Conservation (phyloP, 1,140 invertebrate species). For the Neoseiulus cucumeris region DNA sequence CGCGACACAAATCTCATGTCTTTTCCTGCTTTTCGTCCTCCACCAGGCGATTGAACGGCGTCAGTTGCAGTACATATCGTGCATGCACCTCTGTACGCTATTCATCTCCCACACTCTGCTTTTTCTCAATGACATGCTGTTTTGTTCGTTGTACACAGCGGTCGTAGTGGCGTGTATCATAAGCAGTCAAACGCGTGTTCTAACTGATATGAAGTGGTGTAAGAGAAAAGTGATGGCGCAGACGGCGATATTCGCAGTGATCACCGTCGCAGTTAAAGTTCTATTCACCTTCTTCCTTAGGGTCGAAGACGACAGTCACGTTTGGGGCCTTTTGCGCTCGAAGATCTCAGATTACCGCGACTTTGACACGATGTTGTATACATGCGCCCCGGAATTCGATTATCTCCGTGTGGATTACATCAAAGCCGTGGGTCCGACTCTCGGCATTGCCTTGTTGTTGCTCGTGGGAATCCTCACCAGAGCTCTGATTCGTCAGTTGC, state of each 20-base stretch:
- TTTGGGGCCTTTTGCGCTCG: conserved; percentile 49
- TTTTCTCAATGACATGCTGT: conserved; percentile 43
- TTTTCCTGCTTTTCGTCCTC: conserved; percentile 13
- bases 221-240: conserved; percentile 25
- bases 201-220: conserved; percentile 15
- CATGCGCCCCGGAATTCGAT: conserved; percentile 60
- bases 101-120: conserved; percentile 30
- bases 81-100: not conserved
- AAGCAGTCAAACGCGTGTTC: conserved; percentile 19
- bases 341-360: conserved; percentile 51
- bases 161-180: conserved; percentile 28
- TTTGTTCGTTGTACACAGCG: conserved; percentile 41
- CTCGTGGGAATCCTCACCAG: not conserved
- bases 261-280: conserved; percentile 31
- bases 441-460: conserved; percentile 4
- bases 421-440: conserved; percentile 9
- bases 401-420: conserved; percentile 38
- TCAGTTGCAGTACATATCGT: not conserved
- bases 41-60: not conserved
- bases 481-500: conserved; percentile 22
- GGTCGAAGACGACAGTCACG: conserved; percentile 37
- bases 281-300: conserved; percentile 28
- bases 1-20: conserved; percentile 18
- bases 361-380: conserved; percentile 64
- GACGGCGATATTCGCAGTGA: conserved; percentile 24